phyloP scores from a whole-genome alignment of 2,113 vertebrate genomes.

The Miniopterus natalensis region DNA sequence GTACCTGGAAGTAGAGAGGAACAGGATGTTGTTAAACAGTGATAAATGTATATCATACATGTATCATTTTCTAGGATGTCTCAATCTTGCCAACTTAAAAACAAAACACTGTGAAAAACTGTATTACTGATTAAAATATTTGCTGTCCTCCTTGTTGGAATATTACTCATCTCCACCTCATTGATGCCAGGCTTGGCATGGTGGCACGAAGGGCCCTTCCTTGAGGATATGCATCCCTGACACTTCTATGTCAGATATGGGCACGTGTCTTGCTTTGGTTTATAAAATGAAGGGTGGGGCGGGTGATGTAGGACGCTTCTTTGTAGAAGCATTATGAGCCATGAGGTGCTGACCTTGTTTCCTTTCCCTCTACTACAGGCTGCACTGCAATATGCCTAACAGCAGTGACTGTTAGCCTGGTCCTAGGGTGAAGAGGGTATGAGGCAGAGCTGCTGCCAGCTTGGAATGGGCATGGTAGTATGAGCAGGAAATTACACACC shows the following conservation, averaged over 20 bases:
- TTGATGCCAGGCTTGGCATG: neutral
- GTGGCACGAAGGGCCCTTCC: neutral
- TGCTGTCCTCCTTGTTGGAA: neutral
- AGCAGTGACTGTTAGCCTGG: neutral
- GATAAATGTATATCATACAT: neutral
- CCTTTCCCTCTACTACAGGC: neutral
- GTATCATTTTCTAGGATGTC: neutral
- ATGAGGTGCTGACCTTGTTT: neutral
- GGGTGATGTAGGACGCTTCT: neutral
- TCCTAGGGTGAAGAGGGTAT: neutral
- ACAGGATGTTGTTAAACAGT: neutral
- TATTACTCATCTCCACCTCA: neutral
- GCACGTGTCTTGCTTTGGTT: neutral
- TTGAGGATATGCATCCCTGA: neutral
- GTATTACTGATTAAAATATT: neutral
- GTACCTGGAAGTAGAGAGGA: neutral
- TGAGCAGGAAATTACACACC: neutral
- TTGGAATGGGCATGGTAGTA: rapidly evolving
- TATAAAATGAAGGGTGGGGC: neutral
- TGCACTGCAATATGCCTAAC: neutral
- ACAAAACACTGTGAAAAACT: neutral
- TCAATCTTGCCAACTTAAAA: neutral
- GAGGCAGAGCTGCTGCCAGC: neutral
- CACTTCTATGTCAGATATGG: neutral
- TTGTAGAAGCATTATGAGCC: neutral